A percentile compares a stretch with the other conserved stretches of the same genome.
Evolutionary conservation across 2,888 invertebrate species (phyloP).

Genomic region (Latrodectus hesperus): DNA sequence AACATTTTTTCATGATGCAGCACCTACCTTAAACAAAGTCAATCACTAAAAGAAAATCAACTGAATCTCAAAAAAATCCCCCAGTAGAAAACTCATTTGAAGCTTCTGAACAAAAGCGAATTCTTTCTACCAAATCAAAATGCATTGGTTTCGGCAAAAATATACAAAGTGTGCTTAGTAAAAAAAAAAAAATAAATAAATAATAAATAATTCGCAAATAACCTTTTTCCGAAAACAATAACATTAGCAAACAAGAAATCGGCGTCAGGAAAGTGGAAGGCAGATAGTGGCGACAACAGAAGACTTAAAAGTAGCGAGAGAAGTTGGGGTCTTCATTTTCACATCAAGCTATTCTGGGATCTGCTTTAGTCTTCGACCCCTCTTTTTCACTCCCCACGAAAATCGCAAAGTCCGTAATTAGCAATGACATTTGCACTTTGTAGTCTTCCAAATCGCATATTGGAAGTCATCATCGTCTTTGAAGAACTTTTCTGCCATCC

Average conservation of each 20-base stretch:
- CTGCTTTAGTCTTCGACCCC: not conserved
- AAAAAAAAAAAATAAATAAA: not conserved
- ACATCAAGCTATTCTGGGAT: constrained; percentile 35
- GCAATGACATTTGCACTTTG: constrained; percentile 61
- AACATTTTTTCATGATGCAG: too few relatives aligned
- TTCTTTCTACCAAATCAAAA: not conserved
- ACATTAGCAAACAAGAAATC: constrained; percentile 18
- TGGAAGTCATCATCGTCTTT: constrained; percentile 55
- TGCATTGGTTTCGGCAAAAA: not conserved
- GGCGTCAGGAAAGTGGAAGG: not conserved
- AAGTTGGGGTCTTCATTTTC: constrained; percentile 51
- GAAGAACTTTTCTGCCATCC: not conserved
- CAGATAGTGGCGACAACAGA: not conserved
- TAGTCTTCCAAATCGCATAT: constrained; percentile 39
- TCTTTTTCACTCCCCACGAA: not conserved
- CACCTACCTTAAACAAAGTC: too few relatives aligned
- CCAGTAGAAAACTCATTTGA: too few relatives aligned
- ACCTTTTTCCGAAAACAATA: constrained; percentile 42
- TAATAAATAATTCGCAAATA: not conserved
- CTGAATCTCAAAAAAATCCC: too few relatives aligned
- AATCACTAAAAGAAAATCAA: too few relatives aligned
- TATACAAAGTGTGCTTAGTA: not conserved
- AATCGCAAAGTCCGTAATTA: constrained; percentile 44
- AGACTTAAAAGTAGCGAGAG: constrained; percentile 15
- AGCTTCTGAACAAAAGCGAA: too few relatives aligned